phyloP scores from a whole-genome alignment of 2,113 vertebrate species.

The Chloropsis cyanopogon region DNA sequence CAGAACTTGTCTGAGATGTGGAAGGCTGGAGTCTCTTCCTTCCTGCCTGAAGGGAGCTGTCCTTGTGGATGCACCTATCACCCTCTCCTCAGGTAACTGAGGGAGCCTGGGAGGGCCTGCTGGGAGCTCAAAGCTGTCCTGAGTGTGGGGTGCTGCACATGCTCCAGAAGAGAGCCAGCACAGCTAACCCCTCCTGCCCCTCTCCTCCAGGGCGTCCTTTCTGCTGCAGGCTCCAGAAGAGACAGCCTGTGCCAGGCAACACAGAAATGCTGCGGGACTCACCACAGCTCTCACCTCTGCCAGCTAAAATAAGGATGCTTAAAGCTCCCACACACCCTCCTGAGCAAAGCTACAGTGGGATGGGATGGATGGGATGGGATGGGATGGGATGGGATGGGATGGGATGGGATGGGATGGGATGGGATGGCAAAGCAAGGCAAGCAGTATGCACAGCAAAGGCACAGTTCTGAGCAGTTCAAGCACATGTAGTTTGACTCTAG shows the following conservation, averaged over 20 bases:
- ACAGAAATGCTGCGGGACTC: neutral
- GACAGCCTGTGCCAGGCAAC: neutral
- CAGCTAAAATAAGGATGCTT: neutral
- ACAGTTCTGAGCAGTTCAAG: neutral
- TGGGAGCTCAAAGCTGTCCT: neutral
- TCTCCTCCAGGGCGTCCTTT: neutral
- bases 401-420: neutral
- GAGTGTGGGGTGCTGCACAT: accelerated
- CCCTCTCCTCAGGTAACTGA: neutral
- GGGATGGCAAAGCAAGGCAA: neutral
- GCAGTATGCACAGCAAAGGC: neutral
- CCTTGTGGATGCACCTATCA: neutral
- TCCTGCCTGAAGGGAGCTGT: neutral
- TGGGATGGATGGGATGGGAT: no score
- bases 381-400: neutral
- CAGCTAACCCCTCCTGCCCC: neutral
- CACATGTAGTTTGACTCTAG: neutral
- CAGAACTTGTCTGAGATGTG: neutral
- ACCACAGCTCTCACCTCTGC: neutral
- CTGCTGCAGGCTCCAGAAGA: neutral
- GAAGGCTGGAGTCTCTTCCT: neutral
- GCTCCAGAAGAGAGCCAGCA: neutral
- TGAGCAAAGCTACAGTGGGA: neutral
- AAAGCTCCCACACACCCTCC: neutral
- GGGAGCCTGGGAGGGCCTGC: neutral